A percentile compares a stretch with the other conserved stretches of the same genome.
These are phyloP conservation scores for Myotis findleyi DNA, from an alignment of 2,797 vertebrate genomes.

Conservation along the genomic window DNA sequence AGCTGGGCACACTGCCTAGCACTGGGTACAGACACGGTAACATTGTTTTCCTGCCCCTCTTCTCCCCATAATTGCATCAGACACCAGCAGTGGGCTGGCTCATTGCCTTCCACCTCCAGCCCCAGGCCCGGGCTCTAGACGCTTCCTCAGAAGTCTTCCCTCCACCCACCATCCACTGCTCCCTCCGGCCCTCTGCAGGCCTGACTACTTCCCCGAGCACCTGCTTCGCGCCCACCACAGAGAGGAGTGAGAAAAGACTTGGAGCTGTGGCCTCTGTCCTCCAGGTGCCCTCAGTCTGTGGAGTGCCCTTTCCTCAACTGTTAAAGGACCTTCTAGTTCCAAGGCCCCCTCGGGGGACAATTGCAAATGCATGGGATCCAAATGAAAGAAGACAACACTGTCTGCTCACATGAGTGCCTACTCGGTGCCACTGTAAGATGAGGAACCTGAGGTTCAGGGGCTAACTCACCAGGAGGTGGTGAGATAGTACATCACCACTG, in stretches of 20 bases:
- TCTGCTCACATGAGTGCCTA: not conserved
- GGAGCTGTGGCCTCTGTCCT: not conserved
- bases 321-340: not conserved
- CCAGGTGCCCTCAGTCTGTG: not conserved
- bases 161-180: not conserved
- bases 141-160: not conserved
- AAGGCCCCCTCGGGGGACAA: not conserved
- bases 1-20: constrained; percentile 18
- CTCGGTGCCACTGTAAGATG: not conserved
- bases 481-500: not conserved
- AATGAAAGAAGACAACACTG: not conserved
- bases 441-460: not conserved
- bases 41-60: not conserved
- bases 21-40: not conserved
- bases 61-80: not conserved
- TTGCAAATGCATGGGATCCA: not conserved
- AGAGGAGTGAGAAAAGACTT: not conserved
- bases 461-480: not conserved
- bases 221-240: not conserved
- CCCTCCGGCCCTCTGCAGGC: not conserved
- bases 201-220: not conserved
- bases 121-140: not conserved
- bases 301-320: not conserved
- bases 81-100: not conserved
- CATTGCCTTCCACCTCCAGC: not conserved